phyloP scores from a whole-genome alignment of 2,797 vertebrate genomes.

The Myiotriccus ornatus region DNA sequence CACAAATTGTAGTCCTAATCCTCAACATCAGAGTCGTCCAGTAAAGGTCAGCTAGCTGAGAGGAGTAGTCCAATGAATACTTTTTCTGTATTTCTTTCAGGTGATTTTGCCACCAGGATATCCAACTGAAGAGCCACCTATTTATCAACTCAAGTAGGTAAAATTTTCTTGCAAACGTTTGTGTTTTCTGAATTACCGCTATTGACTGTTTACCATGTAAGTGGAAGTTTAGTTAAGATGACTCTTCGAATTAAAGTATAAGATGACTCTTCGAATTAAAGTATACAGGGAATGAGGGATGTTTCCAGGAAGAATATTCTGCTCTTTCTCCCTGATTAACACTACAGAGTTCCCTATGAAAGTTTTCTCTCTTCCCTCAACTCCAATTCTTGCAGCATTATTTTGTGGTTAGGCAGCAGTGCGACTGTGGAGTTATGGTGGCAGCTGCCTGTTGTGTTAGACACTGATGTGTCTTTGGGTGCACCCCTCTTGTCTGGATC shows the following conservation, averaged over 20 bases:
- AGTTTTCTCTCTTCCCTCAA: neutral
- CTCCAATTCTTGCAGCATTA: neutral
- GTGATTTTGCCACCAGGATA: slow-evolving; percentile 92
- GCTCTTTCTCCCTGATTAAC: neutral
- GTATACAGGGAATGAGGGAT: fast-evolving
- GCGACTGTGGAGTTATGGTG: neutral
- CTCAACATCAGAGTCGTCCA: neutral
- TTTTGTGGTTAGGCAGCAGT: neutral
- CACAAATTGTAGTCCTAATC: neutral
- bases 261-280: neutral
- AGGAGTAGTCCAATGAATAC: neutral
- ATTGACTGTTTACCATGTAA: neutral
- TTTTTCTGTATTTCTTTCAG: slow-evolving; percentile 60
- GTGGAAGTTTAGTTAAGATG: neutral
- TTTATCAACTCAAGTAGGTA: slow-evolving; percentile 96
- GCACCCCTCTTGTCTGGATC: neutral
- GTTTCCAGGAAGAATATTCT: neutral
- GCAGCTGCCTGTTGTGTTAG: neutral
- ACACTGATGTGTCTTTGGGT: neutral
- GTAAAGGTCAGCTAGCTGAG: neutral
- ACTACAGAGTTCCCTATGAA: neutral
- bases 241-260: neutral
- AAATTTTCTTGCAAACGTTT: neutral
- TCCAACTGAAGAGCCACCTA: slow-evolving; percentile 87
- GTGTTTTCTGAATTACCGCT: neutral